Base-by-base conservation (phyloP, 2,888 invertebrate genomes). In the Mesodorylaimus sp. region DNA sequence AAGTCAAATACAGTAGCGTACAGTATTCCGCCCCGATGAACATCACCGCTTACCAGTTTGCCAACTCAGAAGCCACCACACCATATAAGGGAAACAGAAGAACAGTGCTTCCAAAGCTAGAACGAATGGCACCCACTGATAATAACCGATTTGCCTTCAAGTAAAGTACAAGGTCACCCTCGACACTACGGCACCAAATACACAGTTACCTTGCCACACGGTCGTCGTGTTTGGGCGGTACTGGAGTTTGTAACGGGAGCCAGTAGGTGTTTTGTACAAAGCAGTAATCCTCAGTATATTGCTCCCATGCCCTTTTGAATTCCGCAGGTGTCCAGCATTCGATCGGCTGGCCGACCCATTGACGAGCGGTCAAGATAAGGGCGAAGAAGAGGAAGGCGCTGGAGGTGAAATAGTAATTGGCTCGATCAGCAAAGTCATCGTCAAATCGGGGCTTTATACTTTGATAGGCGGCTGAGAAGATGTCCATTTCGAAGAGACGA, bases 311-410 rank as follows among this genome's bases (percentile, higher is more conserved):
- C 1, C 59, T 57, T 54, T 52, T 46, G 42, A 49, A 50, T 29
- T 39, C 29, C 25, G 50, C 50, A 2, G 50, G 50, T 51, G 50
- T 53, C 59, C 58, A 71, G 56, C 71, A 71, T 55, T 70, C 69
- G 44, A 71, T 71, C 10, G 70, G 70, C 48, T 67, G 65, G 7
- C 70, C 70, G 39, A 70, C 67, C 56, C 71, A 70, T 59, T 72
- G 71, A 53, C 71, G 67, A 45, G 68, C 68, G 39, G 69, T 68
- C 47, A 72, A 66, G 28, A 67, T 67, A 47, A 70, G 54, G 3
- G 69, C 62, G 50, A 68, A 62, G 54, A 66, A 62, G 21, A 68
- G 61, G 47, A 72, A 59, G 50, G 71, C 58, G 37, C 70, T 56
- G n/a, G 67, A 60, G 16, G 68, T 68, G 58, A 66, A 68, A 57